Evolutionary conservation across 1,140 invertebrate genomes (phyloP).

Genomic region (Laupala kohalensis): DNA sequence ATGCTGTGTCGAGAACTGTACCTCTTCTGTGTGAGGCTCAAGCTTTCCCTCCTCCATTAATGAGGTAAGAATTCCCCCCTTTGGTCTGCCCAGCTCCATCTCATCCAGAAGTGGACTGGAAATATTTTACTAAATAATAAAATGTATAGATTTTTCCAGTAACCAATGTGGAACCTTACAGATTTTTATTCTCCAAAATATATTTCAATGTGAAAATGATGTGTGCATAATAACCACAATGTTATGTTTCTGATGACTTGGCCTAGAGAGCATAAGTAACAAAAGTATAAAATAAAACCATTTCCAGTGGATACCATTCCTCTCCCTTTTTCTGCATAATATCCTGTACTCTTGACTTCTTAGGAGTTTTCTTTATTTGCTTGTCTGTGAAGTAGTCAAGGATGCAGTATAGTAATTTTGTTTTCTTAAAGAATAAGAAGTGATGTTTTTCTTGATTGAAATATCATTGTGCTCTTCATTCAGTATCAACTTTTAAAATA

Average conservation of each 20-base stretch:
- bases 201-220: no score
- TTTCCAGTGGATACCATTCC: no score
- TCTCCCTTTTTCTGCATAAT: background rate
- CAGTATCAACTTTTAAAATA: background rate
- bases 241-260: background rate
- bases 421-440: background rate
- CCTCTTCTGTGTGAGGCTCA: conserved; percentile 51
- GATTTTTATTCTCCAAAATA: no score
- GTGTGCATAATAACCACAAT: background rate
- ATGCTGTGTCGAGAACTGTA: conserved; percentile 19
- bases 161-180: background rate
- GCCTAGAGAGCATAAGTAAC: background rate
- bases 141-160: background rate
- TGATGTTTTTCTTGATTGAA: background rate
- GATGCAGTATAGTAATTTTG: background rate
- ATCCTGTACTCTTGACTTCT: background rate
- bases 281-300: no score
- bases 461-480: background rate
- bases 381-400: no score
- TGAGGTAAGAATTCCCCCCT: conserved; percentile 33
- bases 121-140: no score
- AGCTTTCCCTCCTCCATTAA: conserved; percentile 39
- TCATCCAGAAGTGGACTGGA: no score
- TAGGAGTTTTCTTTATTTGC: background rate
- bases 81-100: no score